Evolutionary conservation across 1,140 invertebrate species (phyloP), one percentile per base, ranked within the genome.

Genomic region (Calephelis nemesis): DNA sequence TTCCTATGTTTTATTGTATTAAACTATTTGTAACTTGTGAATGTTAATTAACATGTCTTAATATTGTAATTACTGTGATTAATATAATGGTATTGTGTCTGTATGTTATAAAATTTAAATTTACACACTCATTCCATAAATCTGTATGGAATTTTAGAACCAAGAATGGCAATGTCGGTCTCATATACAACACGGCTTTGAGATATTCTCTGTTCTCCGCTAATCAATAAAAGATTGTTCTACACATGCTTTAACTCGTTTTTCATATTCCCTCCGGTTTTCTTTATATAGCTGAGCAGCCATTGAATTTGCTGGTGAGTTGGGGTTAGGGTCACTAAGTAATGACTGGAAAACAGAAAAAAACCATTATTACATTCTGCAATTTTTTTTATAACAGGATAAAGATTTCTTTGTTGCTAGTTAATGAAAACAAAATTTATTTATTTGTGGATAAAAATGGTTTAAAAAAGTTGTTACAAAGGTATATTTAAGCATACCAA

Each of bases 181-280:
- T 75, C 75, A 69, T 74, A 77, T 74, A 77, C 73, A 74, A 78
- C 73, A 74, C 72, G 75, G 75, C 69, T 74, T 75, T 75, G 73
- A 76, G 71, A 72, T 77, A 75, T 60, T 63, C 74, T 62, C 58
- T 54, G 72, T 72, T 72, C 81, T 78, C 80, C 84, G 94, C 95
- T 97, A 98, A 94, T 98, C 97, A 93, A 97, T 96, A 94, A 98
- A 98, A 93, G 96, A 97, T 93, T 98, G 97, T 94, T 98, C 97
- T 87, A 98, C 98, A 92, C 97, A 98, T 86, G 97, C 96, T 94
- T 98, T 98, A 83, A 98, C 97, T 94, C 97, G 94, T 93, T 98
- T 98, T 93, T 98, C 98, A 93, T 99, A 98, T 93, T 98, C 97
- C 82, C 97, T 94, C 88, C 97, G 94, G 92, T 98, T 98, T 92